These are phyloP conservation scores for Perizoma flavofasciatum DNA, from an alignment of 2,888 invertebrate genomes.

Conservation along the genomic window DNA sequence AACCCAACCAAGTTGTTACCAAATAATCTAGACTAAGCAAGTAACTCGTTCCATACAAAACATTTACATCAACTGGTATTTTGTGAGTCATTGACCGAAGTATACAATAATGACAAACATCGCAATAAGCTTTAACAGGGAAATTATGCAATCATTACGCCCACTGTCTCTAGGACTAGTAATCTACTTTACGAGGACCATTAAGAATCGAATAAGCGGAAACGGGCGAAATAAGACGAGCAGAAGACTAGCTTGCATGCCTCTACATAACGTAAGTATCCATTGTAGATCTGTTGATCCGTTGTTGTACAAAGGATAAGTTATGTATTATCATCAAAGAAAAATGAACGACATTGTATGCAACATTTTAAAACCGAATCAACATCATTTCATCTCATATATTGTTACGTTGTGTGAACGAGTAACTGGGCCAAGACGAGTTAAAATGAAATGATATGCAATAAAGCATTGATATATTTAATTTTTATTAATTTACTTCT, in stretches of 20 bases:
- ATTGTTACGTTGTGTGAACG: too few relatives aligned
- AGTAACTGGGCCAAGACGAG: too few relatives aligned
- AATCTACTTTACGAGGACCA: conserved; percentile 22
- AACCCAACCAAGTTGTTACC: background rate
- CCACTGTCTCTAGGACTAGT: conserved; percentile 19
- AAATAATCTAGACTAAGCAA: background rate
- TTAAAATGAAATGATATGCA: too few relatives aligned
- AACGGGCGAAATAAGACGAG: conserved; percentile 4
- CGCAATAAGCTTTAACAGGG: conserved; percentile 24
- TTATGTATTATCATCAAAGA: too few relatives aligned
- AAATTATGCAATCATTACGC: conserved; percentile 29
- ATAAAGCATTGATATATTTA: too few relatives aligned
- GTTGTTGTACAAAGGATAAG: too few relatives aligned
- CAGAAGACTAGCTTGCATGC: conserved; percentile 4
- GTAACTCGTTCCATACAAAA: background rate
- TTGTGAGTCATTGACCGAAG: conserved; percentile 28
- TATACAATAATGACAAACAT: conserved; percentile 25
- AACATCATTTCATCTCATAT: too few relatives aligned
- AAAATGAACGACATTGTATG: too few relatives aligned
- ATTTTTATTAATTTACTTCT: too few relatives aligned
- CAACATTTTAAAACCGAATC: too few relatives aligned
- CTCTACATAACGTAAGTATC: conserved; percentile 9
- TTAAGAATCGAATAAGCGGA: conserved; percentile 9
- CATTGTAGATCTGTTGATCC: conserved; percentile 1
- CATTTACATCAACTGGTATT: background rate